These are phyloP conservation scores for Lepidotrigona ventralis DNA, from an alignment of 1,140 invertebrate species.

Conservation along the genomic window DNA sequence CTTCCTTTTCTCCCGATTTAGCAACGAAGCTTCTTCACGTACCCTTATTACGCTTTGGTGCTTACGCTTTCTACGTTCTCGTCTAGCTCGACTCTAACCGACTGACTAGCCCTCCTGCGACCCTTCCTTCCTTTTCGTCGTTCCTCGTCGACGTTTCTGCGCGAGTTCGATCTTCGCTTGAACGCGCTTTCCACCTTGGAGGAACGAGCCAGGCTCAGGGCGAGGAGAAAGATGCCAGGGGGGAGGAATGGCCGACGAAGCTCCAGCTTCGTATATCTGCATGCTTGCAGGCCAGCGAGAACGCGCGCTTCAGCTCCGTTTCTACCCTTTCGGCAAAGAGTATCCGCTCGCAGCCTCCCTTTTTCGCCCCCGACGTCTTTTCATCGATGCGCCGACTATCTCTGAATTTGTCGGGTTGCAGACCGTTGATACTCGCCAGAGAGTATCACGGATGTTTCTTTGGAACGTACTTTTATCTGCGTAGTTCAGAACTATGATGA, in stretches of 20 bases:
- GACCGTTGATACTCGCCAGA: not conserved
- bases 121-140: slow-evolving; percentile 23
- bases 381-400: slow-evolving; percentile 34
- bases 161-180: slow-evolving; percentile 51
- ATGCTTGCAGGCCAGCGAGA: slow-evolving; percentile 27
- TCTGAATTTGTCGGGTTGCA: slow-evolving; percentile 16
- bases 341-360: slow-evolving; percentile 46
- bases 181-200: slow-evolving; percentile 28
- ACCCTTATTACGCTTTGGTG: not conserved
- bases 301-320: slow-evolving; percentile 21
- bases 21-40: not conserved
- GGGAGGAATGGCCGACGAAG: slow-evolving; percentile 13
- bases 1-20: not conserved
- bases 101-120: slow-evolving; percentile 16
- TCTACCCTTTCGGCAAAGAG: slow-evolving; percentile 25
- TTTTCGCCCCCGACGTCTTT: slow-evolving; percentile 38
- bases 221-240: slow-evolving; percentile 16
- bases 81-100: slow-evolving; percentile 6
- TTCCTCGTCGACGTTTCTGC: slow-evolving; percentile 49
- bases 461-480: no score
- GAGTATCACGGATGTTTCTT: not conserved
- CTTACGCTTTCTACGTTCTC: slow-evolving; percentile 32
- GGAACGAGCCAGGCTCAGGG: slow-evolving; percentile 37
- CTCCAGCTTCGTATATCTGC: slow-evolving; percentile 27
- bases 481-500: no score